Evolutionary conservation across 1,140 invertebrate genomes (phyloP).

Genomic region (Drosophila tropicalis): DNA sequence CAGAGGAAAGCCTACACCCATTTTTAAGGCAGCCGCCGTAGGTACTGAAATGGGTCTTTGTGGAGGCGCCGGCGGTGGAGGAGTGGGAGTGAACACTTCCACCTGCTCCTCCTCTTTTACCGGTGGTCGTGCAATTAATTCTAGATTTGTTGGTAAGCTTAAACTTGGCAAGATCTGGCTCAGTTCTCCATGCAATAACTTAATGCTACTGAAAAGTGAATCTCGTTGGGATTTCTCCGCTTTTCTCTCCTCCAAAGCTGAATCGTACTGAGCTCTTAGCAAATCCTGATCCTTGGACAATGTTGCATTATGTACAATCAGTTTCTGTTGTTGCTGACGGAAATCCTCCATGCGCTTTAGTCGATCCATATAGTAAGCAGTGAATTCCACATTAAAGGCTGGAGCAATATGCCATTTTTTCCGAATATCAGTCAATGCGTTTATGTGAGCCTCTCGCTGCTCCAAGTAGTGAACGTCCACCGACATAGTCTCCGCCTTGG

Average conservation of each 20-base stretch:
- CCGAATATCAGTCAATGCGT: conserved; percentile 91
- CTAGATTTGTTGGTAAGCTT: conserved; percentile 84
- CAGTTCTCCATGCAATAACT: conserved; percentile 39
- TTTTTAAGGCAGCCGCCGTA: conserved; percentile 91
- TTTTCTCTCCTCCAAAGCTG: conserved; percentile 84
- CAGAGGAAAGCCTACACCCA: conserved; percentile 91
- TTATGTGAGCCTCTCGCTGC: conserved; percentile 91
- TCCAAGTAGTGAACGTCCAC: conserved; percentile 91
- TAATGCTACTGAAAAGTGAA: conserved; percentile 26
- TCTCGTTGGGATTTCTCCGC: conserved; percentile 53
- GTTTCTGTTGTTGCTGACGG: conserved; percentile 89
- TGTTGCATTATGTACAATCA: conserved; percentile 90
- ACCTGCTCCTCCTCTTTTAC: conserved; percentile 12
- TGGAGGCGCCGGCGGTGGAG: conserved; percentile 65
- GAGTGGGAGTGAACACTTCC: conserved; percentile 59
- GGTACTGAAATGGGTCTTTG: conserved; percentile 87
- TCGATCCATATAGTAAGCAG: conserved; percentile 96
- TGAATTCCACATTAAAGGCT: conserved; percentile 96
- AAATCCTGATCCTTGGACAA: conserved; percentile 89
- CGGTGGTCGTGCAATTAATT: conserved; percentile 76
- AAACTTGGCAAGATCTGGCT: conserved; percentile 85
- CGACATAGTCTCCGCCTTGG: conserved; percentile 96
- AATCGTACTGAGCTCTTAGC: conserved; percentile 90
- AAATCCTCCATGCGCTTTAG: conserved; percentile 91
- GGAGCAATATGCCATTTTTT: conserved; percentile 97